phyloP scores from a whole-genome alignment of 2,113 vertebrate species.

The Festucalex cinctus region DNA sequence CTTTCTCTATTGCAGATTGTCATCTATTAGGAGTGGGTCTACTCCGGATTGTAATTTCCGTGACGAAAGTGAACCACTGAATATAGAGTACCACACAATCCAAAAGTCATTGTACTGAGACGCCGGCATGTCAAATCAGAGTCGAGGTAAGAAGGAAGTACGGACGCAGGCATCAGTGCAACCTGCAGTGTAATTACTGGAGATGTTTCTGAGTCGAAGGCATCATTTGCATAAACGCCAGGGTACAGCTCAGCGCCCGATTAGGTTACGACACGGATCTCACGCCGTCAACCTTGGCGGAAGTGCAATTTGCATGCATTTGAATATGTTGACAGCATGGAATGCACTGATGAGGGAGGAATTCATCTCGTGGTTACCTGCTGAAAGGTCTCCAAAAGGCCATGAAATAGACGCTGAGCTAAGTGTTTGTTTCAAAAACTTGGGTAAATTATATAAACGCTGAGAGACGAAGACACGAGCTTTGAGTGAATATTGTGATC shows the following conservation, averaged over 20 bases:
- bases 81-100: background rate
- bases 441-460: background rate
- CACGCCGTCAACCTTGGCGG: slow-evolving; percentile 1
- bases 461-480: background rate
- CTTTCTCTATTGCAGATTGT: too few relatives aligned
- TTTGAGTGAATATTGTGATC: background rate
- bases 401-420: background rate
- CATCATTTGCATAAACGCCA: background rate
- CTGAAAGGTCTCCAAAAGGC: slow-evolving; percentile 2
- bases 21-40: too few relatives aligned
- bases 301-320: slow-evolving; percentile 4
- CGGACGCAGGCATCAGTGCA: background rate
- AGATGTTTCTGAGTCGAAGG: background rate
- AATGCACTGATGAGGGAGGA: slow-evolving; percentile 1
- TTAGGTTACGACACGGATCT: background rate
- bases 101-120: background rate
- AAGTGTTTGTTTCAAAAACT: background rate
- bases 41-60: background rate
- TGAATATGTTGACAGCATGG: slow-evolving; percentile 4
- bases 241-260: background rate
- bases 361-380: background rate
- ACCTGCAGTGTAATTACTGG: slow-evolving; percentile 1
- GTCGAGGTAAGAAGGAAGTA: background rate
- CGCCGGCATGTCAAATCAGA: background rate
- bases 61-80: background rate